phyloP scores from a whole-genome alignment of 1,140 invertebrate genomes.

The Drosophila parabipectinata region DNA sequence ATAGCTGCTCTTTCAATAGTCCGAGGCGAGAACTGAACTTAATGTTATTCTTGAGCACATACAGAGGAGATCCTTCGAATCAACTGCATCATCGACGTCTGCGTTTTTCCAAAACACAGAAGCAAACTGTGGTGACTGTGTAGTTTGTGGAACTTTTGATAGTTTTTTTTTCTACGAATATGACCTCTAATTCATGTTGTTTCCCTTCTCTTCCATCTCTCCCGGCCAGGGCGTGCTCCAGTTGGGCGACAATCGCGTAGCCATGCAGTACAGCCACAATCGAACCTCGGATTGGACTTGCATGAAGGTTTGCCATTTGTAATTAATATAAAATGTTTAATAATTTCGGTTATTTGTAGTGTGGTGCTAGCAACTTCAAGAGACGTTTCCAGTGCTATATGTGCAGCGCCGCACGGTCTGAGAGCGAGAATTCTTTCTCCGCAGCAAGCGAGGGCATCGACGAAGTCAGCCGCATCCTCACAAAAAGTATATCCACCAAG shows the following conservation, averaged over 20 bases:
- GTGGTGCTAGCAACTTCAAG: slow-evolving; percentile 96
- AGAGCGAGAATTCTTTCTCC: slow-evolving; percentile 86
- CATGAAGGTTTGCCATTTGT: slow-evolving; percentile 85
- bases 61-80: slow-evolving; percentile 13
- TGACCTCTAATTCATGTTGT: slow-evolving; percentile 59
- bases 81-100: slow-evolving; percentile 25
- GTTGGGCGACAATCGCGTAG: slow-evolving; percentile 88
- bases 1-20: background rate
- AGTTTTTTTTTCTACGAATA: slow-evolving; percentile 5
- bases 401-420: slow-evolving; percentile 92
- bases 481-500: slow-evolving; percentile 88
- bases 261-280: slow-evolving; percentile 90
- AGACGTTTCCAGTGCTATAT: slow-evolving; percentile 94
- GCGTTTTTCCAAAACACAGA: slow-evolving; percentile 64
- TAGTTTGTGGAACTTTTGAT: slow-evolving; percentile 72
- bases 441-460: slow-evolving; percentile 90
- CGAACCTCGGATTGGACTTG: slow-evolving; percentile 88
- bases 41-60: slow-evolving; percentile 40
- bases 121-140: slow-evolving; percentile 82
- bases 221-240: slow-evolving; percentile 87
- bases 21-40: slow-evolving; percentile 56
- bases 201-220: slow-evolving; percentile 66
- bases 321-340: background rate
- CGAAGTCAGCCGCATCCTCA: slow-evolving; percentile 94
- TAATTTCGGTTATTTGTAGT: slow-evolving; percentile 85